Evolutionary conservation across 2,113 vertebrate species (phyloP).

Genomic region (Calonectris borealis): DNA sequence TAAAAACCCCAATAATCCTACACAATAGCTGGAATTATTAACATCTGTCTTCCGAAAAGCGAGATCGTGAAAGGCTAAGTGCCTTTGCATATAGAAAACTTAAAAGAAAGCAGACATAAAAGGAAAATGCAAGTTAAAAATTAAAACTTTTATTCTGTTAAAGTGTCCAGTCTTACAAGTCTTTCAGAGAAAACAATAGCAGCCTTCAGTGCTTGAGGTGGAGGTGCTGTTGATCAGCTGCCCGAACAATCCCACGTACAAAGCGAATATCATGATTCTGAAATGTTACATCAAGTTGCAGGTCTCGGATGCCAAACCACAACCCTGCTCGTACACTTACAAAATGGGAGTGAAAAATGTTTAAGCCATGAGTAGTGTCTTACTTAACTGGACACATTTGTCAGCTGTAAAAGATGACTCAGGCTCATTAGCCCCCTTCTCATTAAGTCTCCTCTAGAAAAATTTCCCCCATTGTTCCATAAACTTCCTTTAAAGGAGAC

Average conservation of each 20-base stretch:
- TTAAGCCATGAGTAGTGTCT: slow-evolving; percentile 23
- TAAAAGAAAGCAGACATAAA: neutral
- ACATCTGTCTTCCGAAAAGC: neutral
- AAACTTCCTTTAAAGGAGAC: slow-evolving; percentile 14
- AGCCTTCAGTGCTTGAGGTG: neutral
- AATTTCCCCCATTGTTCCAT: neutral
- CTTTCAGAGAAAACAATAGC: slow-evolving; percentile 1
- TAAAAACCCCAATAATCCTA: neutral
- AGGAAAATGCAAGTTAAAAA: slow-evolving; percentile 33
- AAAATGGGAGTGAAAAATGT: neutral
- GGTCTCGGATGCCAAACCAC: slow-evolving; percentile 13
- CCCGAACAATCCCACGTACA: neutral
- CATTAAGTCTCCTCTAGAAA: neutral
- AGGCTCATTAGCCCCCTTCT: slow-evolving; percentile 12
- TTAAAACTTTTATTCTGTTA: slow-evolving; percentile 39
- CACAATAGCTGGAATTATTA: neutral
- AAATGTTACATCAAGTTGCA: neutral
- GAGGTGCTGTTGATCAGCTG: slow-evolving; percentile 37
- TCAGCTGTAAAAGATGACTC: slow-evolving; percentile 16
- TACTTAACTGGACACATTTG: neutral
- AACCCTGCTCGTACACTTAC: neutral
- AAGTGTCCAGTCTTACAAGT: slow-evolving; percentile 47
- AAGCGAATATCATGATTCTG: neutral
- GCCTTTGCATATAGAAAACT: neutral
- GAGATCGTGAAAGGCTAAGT: neutral